These are phyloP conservation scores for Coptotermes formosanus DNA, from an alignment of 1,140 invertebrate genomes.

Conservation along the genomic window DNA sequence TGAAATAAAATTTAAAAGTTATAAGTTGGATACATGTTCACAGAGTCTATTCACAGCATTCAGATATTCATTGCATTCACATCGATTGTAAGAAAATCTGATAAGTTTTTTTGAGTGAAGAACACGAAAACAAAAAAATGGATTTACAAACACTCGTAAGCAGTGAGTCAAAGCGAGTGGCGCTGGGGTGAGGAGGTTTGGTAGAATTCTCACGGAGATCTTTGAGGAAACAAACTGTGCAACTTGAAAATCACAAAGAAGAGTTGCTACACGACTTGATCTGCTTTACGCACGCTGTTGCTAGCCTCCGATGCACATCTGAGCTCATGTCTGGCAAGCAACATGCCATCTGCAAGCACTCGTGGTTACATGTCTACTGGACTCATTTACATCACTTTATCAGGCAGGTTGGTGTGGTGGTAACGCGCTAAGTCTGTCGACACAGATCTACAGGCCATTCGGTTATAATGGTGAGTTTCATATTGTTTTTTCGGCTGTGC, in stretches of 20 bases:
- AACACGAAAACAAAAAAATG: neutral
- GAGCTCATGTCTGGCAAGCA: neutral
- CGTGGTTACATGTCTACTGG: too few species aligned
- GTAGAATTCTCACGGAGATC: neutral
- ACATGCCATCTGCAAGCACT: too few species aligned
- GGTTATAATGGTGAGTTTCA: too few species aligned
- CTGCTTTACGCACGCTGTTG: neutral
- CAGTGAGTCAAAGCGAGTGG: neutral
- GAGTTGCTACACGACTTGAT: neutral
- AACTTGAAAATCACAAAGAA: neutral
- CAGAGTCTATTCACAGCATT: neutral
- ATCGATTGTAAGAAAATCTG: neutral
- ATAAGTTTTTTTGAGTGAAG: neutral
- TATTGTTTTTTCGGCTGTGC: too few species aligned
- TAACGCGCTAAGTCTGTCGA: too few species aligned
- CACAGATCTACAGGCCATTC: too few species aligned
- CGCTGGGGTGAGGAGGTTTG: neutral
- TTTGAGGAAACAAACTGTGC: neutral
- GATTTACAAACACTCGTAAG: slow-evolving; percentile 14
- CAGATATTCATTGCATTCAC: neutral
- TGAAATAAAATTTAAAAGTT: neutral
- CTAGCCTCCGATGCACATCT: neutral
- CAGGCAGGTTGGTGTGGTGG: too few species aligned
- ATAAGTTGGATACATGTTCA: neutral
- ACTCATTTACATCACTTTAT: too few species aligned